These are phyloP conservation scores for Amorpha juglandis DNA, from an alignment of 2,888 invertebrate genomes.

Conservation along the genomic window DNA sequence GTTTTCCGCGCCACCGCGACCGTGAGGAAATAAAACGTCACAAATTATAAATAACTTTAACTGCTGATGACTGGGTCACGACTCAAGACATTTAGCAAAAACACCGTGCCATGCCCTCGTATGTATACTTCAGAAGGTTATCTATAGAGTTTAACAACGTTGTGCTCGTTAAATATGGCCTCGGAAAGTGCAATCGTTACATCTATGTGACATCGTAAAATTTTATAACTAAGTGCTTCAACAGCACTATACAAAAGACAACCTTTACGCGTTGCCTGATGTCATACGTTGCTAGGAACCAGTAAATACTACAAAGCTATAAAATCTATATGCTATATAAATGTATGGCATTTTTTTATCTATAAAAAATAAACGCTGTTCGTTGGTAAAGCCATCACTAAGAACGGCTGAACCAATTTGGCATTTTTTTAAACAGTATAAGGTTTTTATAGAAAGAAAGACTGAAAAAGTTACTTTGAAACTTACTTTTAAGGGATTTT, in stretches of 20 bases:
- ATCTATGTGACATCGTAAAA: slow-evolving; percentile 54
- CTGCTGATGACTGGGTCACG: not conserved
- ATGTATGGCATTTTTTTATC: no score
- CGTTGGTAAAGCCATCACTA: no score
- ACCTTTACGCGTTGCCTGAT: slow-evolving; percentile 50
- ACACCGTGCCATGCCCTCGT: slow-evolving; percentile 38
- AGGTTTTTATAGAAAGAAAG: no score
- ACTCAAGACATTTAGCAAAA: slow-evolving; percentile 42
- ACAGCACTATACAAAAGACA: slow-evolving; percentile 40
- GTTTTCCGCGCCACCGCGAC: no score
- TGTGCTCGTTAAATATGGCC: slow-evolving; percentile 51
- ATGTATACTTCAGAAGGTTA: slow-evolving; percentile 42
- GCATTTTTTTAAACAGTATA: no score
- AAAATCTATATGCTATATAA: no score
- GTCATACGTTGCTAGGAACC: slow-evolving; percentile 44
- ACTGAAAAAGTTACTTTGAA: no score
- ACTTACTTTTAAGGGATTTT: no score
- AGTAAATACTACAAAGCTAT: no score
- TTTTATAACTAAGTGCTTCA: slow-evolving; percentile 54
- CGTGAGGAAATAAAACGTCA: no score
- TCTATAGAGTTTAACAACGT: slow-evolving; percentile 28
- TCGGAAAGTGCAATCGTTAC: slow-evolving; percentile 49
- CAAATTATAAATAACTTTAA: slow-evolving; percentile 15
- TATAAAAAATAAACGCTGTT: no score
- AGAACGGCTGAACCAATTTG: no score